phyloP scores from a whole-genome alignment of 2,113 vertebrate genomes.

The human region GRCh38 chrX:107139001-107139500 shows the following conservation, averaged over 20 bases:
- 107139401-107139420: not conserved
- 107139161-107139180: not conserved
- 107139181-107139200: not conserved
- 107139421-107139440: constrained; percentile 7
- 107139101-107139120: not conserved
- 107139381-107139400: not conserved
- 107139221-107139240: not conserved
- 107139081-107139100: not conserved
- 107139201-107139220: not conserved
- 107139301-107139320: not conserved
- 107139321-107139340: not conserved
- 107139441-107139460: not conserved
- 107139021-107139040: not conserved
- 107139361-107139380: not conserved
- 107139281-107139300: not conserved
- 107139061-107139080: not conserved
- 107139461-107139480: not conserved
- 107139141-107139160: not conserved
- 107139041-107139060: not conserved
- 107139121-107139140: not conserved
- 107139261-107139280: not conserved
- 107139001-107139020: not conserved
- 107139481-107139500: not conserved
- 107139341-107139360: not conserved
- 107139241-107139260: not conserved